Evolutionary conservation across 2,888 invertebrate genomes (phyloP), one percentile per base, ranked within the genome.

Genomic region (Trypoxylon attenuatum): DNA sequence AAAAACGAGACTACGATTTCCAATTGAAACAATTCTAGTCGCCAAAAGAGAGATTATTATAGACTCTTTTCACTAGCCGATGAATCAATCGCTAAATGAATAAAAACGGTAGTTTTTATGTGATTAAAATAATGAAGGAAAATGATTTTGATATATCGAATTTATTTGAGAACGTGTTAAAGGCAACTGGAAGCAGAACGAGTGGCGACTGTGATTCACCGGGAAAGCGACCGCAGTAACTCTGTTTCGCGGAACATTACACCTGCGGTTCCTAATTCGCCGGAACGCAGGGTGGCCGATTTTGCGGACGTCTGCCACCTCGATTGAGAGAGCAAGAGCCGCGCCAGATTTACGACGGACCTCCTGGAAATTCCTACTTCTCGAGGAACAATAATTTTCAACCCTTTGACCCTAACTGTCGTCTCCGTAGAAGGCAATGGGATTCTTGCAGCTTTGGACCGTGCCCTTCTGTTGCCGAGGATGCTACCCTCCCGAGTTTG

Each of bases 201-300:
- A 39, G 18, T n/a, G 16, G n/a, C 52, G 42, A 29, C 50, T 61
- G 54, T 66, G 45, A 46, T 61, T 59, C 54, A 54, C 47, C 41
- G 33, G 19, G n/a, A n/a, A 22, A 49, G 18, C 53, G 52, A 45
- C 33, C 54, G 51, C 45, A 19, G 41, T 70, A 59, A 70, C 58
- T 65, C 52, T 50, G 61, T 70, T 69, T 70, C 66, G 66, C 61
- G 58, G 56, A 55, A 66, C 71, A 62, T 66, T 66, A 70, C 70
- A 53, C 58, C 55, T 53, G 70, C 42, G 58, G 51, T 50, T 50
- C 55, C 61, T 66, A 70, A 58, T 66, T 54, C 58, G 61, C 46
- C 49, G 58, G 39, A 71, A 70, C 66, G 54, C 53, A 60, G 19
- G n/a, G 21, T 29, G 18, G 39, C 27, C 22, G 29, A n/a, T n/a